Evolutionary conservation across 2,888 invertebrate genomes (phyloP).

Genomic region (Notodonta ziczac): DNA sequence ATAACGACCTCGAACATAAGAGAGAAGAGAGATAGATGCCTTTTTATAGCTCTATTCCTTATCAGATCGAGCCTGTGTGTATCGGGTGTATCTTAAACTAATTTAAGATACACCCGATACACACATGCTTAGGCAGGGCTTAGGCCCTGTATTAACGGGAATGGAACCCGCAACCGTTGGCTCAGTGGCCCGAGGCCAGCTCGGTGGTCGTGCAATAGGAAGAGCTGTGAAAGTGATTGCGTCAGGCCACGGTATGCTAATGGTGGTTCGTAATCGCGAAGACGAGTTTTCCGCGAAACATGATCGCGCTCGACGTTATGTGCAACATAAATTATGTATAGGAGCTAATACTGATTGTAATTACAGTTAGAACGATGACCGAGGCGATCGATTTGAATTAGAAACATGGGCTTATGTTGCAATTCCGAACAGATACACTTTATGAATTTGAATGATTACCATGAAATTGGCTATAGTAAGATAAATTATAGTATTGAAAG

Average conservation of each 20-base stretch:
- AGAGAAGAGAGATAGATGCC: too few species aligned
- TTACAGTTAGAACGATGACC: not conserved
- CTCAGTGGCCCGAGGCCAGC: not conserved
- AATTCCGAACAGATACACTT: too few species aligned
- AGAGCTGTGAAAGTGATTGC: conserved; percentile 9
- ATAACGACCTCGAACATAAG: too few species aligned
- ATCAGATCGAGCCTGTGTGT: too few species aligned
- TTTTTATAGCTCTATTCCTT: too few species aligned
- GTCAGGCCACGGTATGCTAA: conserved; percentile 6
- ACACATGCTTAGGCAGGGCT: too few species aligned
- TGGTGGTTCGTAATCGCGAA: not conserved
- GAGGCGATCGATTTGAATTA: not conserved
- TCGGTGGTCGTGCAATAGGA: conserved; percentile 2
- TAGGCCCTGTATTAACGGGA: not conserved
- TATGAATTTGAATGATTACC: too few species aligned
- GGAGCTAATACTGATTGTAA: not conserved
- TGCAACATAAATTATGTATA: not conserved
- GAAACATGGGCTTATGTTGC: too few species aligned
- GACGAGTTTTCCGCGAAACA: conserved; percentile 7
- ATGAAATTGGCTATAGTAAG: too few species aligned
- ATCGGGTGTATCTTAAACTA: too few species aligned
- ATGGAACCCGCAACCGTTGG: not conserved
- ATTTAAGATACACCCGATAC: too few species aligned
- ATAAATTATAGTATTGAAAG: too few species aligned
- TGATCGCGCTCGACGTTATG: not conserved